phyloP scores from a whole-genome alignment of 2,113 vertebrate genomes.

The Fulica atra region DNA sequence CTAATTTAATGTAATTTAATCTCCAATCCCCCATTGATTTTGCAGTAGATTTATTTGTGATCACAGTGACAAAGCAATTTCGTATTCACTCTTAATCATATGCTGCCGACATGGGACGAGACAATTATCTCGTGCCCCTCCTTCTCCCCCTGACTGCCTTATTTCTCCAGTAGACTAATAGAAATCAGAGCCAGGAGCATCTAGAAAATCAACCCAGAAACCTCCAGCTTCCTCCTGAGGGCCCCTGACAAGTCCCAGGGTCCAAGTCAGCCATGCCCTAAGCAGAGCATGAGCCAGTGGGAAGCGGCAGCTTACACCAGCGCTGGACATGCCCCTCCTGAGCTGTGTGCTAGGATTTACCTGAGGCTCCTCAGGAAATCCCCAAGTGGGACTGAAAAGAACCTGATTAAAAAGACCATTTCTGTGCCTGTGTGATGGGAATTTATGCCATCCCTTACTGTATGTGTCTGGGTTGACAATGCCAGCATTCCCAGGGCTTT shows the following conservation, averaged over 20 bases:
- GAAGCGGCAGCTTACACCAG: neutral
- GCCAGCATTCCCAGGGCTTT: neutral
- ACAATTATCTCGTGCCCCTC: neutral
- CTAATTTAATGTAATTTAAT: constrained; percentile 50
- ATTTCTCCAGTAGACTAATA: neutral
- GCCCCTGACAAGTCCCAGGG: neutral
- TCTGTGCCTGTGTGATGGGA: neutral
- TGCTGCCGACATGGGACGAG: neutral
- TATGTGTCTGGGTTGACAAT: neutral
- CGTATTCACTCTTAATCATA: neutral
- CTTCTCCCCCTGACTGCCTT: neutral
- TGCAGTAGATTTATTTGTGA: constrained; percentile 12
- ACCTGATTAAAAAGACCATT: neutral
- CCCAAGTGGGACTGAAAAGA: neutral
- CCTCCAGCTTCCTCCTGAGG: neutral
- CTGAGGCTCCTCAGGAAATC: neutral
- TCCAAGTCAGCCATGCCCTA: neutral
- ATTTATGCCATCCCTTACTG: neutral
- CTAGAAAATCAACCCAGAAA: neutral
- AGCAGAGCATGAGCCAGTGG: neutral
- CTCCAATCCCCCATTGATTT: constrained; percentile 8
- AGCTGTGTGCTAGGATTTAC: neutral
- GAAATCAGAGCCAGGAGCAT: neutral
- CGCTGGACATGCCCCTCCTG: neutral
- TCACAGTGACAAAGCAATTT: constrained; percentile 9